Conservation (phyloP, 2,888 invertebrate genomes). For the Hybos culiciformis region DNA sequence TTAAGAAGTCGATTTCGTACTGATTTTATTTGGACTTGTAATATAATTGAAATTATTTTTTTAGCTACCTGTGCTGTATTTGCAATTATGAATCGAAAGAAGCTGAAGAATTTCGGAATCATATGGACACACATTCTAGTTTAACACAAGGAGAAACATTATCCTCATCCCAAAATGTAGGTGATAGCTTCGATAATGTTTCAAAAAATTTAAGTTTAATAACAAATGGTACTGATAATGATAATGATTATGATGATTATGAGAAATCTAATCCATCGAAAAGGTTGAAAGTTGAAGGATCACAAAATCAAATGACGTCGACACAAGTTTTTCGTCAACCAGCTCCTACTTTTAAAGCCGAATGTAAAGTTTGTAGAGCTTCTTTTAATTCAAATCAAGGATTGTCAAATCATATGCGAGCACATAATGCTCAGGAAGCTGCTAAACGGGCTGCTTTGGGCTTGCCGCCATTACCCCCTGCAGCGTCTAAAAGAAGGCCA, state of each 20-base stretch:
- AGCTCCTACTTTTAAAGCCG: conserved; percentile 22
- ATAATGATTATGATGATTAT: conserved; percentile 27
- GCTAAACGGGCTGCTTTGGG: conserved; percentile 5
- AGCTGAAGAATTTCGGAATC: conserved; percentile 14
- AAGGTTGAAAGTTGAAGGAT: conserved; percentile 11
- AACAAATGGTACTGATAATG: conserved; percentile 28
- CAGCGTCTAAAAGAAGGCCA: background rate
- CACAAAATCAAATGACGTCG: conserved; percentile 10
- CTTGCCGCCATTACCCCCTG: background rate
- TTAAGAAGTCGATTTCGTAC: too few relatives aligned
- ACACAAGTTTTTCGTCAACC: conserved; percentile 4
- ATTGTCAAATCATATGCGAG: conserved; percentile 34
- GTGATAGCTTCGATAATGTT: conserved; percentile 15
- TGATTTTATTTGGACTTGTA: too few relatives aligned
- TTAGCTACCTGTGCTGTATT: conserved; percentile 13
- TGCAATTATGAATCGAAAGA: conserved; percentile 14
- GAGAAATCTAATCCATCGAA: conserved; percentile 18
- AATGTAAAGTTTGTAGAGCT: conserved; percentile 32
- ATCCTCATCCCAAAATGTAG: background rate
- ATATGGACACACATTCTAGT: conserved; percentile 13
- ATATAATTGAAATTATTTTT: background rate
- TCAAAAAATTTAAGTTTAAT: conserved; percentile 35
- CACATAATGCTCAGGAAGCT: conserved; percentile 22
- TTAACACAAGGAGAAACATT: conserved; percentile 1
- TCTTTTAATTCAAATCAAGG: conserved; percentile 33